Evolutionary conservation across 2,113 vertebrate species (phyloP).

Genomic region (Etheostoma cragini): DNA sequence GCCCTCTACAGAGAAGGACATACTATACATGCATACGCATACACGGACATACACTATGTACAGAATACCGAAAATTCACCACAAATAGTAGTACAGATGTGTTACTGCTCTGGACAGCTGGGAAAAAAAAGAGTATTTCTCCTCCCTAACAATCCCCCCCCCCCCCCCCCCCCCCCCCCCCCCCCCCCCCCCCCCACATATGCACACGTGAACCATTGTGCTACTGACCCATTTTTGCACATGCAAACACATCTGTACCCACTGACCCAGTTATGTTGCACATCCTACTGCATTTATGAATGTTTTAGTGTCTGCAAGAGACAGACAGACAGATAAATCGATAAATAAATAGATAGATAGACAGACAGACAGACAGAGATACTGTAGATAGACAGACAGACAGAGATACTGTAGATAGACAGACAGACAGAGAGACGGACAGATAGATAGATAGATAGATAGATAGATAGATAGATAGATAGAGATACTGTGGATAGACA

Average conservation of each 20-base stretch:
- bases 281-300: constrained; percentile 7
- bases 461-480: neutral
- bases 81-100: constrained; percentile 29
- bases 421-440: no score
- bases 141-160: constrained; percentile 31
- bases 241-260: constrained; percentile 73
- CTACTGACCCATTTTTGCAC: constrained; percentile 78
- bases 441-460: no score
- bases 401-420: neutral
- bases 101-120: constrained; percentile 12
- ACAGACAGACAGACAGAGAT: neutral
- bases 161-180: constrained; percentile 3
- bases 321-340: neutral
- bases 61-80: constrained; percentile 16
- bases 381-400: neutral
- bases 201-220: constrained; percentile 62
- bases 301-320: constrained; percentile 5
- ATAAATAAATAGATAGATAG: no score
- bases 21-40: neutral
- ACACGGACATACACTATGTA: neutral
- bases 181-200: constrained; percentile 7
- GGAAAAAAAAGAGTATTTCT: constrained; percentile 25
- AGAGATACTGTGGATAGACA: neutral
- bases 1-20: neutral
- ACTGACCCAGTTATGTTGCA: constrained; percentile 72